These are phyloP conservation scores for Neolamprologus fasciatus DNA, from an alignment of 2,113 vertebrate genomes.

Conservation along the genomic window DNA sequence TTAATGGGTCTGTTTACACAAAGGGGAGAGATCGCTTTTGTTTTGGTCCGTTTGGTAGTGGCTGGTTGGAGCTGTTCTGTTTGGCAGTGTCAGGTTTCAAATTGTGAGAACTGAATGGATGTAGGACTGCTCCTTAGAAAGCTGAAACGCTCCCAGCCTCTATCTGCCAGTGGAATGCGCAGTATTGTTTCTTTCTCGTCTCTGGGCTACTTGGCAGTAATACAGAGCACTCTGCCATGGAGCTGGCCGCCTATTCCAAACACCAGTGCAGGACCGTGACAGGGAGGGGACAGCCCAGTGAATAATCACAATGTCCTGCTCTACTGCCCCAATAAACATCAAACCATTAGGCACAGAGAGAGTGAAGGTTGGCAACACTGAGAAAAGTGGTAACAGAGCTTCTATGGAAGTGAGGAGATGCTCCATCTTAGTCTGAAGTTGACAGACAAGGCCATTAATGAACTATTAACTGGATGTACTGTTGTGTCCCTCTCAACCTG, in stretches of 20 bases:
- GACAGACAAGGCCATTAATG: neutral
- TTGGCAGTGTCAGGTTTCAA: conserved; percentile 59
- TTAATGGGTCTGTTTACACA: conserved; percentile 24
- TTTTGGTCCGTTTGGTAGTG: conserved; percentile 21
- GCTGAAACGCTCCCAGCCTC: conserved; percentile 26
- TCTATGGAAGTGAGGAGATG: neutral
- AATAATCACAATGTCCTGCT: conserved; percentile 48
- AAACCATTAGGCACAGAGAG: neutral
- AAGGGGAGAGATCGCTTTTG: conserved; percentile 36
- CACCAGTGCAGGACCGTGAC: conserved; percentile 35
- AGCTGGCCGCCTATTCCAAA: conserved; percentile 10
- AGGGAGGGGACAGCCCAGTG: conserved; percentile 27
- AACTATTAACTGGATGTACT: neutral
- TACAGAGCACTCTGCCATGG: conserved; percentile 15
- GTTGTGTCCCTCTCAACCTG: neutral
- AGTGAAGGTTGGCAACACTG: neutral
- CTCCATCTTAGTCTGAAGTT: neutral
- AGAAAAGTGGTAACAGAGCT: neutral
- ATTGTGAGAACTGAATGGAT: conserved; percentile 60
- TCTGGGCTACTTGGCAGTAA: conserved; percentile 53
- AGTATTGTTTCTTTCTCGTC: conserved; percentile 51
- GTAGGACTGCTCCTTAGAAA: conserved; percentile 24
- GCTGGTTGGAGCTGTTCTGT: conserved; percentile 10
- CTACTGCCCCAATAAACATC: conserved; percentile 48
- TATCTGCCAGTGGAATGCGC: conserved; percentile 61